Percentiles rank a stretch among this genome's conserved stretches.
Conservation (phyloP, 2,888 invertebrate genomes). For the Rotaria sp. region DNA sequence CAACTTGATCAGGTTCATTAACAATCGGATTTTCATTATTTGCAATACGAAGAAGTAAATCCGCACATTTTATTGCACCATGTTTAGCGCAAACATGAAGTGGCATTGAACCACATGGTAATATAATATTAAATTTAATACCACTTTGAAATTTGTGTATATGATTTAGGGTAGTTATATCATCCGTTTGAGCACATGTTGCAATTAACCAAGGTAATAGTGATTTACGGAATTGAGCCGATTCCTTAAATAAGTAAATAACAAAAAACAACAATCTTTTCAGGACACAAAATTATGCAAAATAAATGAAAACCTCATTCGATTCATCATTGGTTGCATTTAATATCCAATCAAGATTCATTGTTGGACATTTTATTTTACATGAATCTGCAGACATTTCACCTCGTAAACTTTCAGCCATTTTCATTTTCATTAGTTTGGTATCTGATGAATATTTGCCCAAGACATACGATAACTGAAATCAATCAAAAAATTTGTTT, state of each 20-base stretch:
- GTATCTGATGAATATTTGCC: neutral
- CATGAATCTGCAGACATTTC: neutral
- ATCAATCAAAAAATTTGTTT: too few species aligned
- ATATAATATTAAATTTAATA: neutral
- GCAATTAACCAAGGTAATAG: slow-evolving; percentile 9
- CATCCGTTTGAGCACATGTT: neutral
- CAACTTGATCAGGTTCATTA: slow-evolving; percentile 14
- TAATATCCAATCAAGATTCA: neutral
- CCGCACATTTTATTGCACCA: neutral
- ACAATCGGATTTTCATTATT: neutral
- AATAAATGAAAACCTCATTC: neutral
- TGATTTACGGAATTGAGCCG: neutral
- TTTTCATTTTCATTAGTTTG: neutral
- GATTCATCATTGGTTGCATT: neutral
- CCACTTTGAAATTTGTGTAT: neutral
- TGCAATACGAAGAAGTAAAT: neutral
- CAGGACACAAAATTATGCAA: neutral
- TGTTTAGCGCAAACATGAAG: neutral
- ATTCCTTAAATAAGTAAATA: neutral
- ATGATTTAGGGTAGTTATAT: neutral
- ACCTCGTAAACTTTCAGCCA: slow-evolving; percentile 6
- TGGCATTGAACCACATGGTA: neutral
- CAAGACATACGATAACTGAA: neutral
- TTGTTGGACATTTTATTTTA: neutral
- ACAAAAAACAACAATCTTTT: neutral